Percentiles rank a stretch among this genome's conserved stretches.
These are phyloP conservation scores for Sycophila texana DNA, from an alignment of 2,888 invertebrate genomes.

Conservation along the genomic window DNA sequence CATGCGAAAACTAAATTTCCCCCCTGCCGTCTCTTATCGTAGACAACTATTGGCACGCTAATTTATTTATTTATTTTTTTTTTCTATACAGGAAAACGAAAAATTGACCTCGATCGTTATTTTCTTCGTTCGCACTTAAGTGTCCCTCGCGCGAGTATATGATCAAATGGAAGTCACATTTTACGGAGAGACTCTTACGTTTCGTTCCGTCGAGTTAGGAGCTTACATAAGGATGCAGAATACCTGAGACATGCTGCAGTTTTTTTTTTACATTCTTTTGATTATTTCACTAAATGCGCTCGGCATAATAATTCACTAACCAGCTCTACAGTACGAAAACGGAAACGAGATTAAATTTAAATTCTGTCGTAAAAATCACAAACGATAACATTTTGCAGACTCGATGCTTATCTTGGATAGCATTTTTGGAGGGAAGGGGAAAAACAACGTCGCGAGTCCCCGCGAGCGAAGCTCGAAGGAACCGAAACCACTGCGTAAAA, in stretches of 20 bases:
- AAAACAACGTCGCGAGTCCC: too few relatives aligned
- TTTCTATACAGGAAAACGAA: conserved; percentile 37
- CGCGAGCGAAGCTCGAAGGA: too few relatives aligned
- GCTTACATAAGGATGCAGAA: background rate
- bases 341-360: too few relatives aligned
- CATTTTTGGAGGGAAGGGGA: too few relatives aligned
- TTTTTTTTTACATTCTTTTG: too few relatives aligned
- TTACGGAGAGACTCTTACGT: conserved; percentile 10
- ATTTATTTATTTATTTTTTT: conserved; percentile 2
- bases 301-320: background rate
- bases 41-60: conserved; percentile 54
- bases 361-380: too few relatives aligned
- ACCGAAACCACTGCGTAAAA: too few relatives aligned
- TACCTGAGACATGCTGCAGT: background rate
- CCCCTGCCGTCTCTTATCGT: background rate
- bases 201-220: background rate
- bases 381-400: too few relatives aligned
- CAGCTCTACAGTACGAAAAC: background rate
- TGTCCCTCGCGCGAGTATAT: background rate
- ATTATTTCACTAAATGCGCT: too few relatives aligned
- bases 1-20: conserved; percentile 42
- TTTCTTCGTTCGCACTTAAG: background rate
- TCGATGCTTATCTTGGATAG: too few relatives aligned
- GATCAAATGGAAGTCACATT: conserved; percentile 28
- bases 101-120: background rate